These are phyloP conservation scores for Nestor notabilis DNA, from an alignment of 2,113 vertebrate species.

Conservation along the genomic window DNA sequence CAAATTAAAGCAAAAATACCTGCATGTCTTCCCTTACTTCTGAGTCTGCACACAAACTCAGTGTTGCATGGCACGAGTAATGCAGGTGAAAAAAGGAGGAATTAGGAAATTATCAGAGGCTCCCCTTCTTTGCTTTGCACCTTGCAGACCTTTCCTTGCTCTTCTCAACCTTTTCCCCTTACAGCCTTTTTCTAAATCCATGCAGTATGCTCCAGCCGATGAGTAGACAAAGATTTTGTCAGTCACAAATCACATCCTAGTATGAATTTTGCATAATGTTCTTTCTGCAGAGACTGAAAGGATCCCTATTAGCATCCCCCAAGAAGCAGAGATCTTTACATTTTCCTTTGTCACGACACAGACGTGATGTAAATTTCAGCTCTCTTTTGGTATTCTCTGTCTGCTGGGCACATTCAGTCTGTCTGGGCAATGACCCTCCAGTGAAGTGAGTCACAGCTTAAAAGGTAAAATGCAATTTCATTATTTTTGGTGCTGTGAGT, in stretches of 20 bases:
- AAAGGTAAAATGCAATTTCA: slow-evolving; percentile 32
- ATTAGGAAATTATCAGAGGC: background rate
- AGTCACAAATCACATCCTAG: background rate
- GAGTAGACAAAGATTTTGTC: background rate
- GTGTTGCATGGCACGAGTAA: background rate
- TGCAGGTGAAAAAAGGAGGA: background rate
- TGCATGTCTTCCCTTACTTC: background rate
- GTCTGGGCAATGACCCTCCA: slow-evolving; percentile 46
- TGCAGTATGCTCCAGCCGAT: background rate
- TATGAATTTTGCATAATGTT: background rate
- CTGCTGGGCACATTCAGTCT: slow-evolving; percentile 23
- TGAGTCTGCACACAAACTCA: background rate
- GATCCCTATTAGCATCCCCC: background rate
- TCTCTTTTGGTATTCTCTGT: slow-evolving; percentile 10
- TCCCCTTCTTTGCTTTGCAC: background rate
- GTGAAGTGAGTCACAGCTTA: slow-evolving; percentile 43
- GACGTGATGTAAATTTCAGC: slow-evolving; percentile 15
- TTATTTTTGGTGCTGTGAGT: slow-evolving; percentile 28
- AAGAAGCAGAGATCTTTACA: background rate
- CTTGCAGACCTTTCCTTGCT: background rate
- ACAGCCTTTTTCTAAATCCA: background rate
- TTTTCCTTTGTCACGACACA: slow-evolving; percentile 8
- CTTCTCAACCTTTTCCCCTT: background rate
- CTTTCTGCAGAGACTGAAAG: background rate
- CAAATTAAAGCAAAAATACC: background rate